These are phyloP conservation scores for Drosophila cognata DNA, from an alignment of 2,888 invertebrate genomes.

Conservation along the genomic window DNA sequence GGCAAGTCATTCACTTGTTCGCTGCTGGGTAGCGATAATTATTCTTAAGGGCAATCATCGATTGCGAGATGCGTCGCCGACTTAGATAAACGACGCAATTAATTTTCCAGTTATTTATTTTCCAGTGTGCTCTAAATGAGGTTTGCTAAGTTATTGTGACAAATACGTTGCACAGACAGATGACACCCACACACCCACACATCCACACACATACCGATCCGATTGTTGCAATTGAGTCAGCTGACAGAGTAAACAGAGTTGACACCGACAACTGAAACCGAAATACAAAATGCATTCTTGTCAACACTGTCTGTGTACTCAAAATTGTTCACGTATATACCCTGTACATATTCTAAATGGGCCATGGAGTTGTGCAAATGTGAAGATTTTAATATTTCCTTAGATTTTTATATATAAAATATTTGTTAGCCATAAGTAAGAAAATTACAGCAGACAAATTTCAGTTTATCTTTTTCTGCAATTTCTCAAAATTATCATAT, in stretches of 20 bases:
- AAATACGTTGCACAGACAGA: conserved; percentile 53
- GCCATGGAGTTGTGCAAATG: not conserved
- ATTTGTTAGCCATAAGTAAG: not conserved
- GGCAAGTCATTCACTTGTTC: fast-evolving
- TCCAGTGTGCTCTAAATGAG: not conserved
- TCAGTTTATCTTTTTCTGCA: not conserved
- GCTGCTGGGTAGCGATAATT: not conserved
- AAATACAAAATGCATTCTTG: conserved; percentile 25
- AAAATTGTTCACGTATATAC: not conserved
- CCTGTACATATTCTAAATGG: not conserved
- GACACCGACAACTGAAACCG: conserved; percentile 44
- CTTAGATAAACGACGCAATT: not conserved
- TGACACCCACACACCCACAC: conserved; percentile 24
- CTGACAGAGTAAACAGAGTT: conserved; percentile 43
- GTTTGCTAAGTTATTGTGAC: conserved; percentile 25
- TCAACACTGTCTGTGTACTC: conserved; percentile 3
- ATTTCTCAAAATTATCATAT: not conserved
- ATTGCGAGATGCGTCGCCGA: not conserved
- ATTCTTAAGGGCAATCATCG: not conserved
- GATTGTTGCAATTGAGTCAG: conserved; percentile 32
- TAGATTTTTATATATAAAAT: not conserved
- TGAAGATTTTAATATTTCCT: not conserved
- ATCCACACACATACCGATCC: conserved; percentile 7
- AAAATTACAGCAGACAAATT: not conserved
- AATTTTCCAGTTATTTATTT: not conserved